These are phyloP conservation scores for Drosophila murphyi DNA, from an alignment of 1,140 invertebrate genomes.

Conservation along the genomic window DNA sequence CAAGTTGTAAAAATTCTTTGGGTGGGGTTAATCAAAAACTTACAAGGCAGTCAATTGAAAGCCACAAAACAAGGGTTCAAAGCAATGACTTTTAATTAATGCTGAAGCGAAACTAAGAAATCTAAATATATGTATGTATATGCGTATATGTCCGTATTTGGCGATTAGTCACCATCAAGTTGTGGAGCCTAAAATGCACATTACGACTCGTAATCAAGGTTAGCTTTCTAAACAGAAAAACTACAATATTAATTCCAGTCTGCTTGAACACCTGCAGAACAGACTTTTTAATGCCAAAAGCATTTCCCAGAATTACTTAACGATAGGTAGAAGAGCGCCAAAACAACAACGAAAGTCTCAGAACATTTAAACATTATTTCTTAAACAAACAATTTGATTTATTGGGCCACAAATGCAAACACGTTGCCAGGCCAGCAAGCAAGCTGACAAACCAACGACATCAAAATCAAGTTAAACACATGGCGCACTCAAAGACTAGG, in stretches of 20 bases:
- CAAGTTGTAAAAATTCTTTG: slow-evolving; percentile 41
- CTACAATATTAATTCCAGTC: background rate
- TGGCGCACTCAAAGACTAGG: slow-evolving; percentile 50
- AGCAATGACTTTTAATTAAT: slow-evolving; percentile 14
- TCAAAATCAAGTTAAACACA: slow-evolving; percentile 67
- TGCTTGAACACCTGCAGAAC: slow-evolving; percentile 41
- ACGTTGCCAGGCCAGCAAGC: slow-evolving; percentile 43
- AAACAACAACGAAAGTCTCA: too few species aligned
- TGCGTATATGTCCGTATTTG: background rate
- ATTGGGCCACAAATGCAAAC: slow-evolving; percentile 54
- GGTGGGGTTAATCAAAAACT: slow-evolving; percentile 38
- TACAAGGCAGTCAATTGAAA: slow-evolving; percentile 18
- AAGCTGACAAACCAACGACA: slow-evolving; percentile 34
- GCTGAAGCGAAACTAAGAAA: background rate
- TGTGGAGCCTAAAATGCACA: slow-evolving; percentile 9
- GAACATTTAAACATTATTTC: slow-evolving; percentile 29
- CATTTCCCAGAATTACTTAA: slow-evolving; percentile 56
- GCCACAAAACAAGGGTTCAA: slow-evolving; percentile 9
- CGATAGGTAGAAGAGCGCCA: slow-evolving; percentile 34
- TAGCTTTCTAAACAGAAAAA: slow-evolving; percentile 9
- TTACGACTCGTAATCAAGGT: slow-evolving; percentile 17
- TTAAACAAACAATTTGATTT: slow-evolving; percentile 63
- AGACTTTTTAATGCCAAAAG: slow-evolving; percentile 39
- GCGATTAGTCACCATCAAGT: slow-evolving; percentile 36
- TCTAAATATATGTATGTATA: background rate